Evolutionary conservation across 2,888 invertebrate genomes (phyloP), one percentile per base, ranked within the genome.

Genomic region (Idaea dimidiata): DNA sequence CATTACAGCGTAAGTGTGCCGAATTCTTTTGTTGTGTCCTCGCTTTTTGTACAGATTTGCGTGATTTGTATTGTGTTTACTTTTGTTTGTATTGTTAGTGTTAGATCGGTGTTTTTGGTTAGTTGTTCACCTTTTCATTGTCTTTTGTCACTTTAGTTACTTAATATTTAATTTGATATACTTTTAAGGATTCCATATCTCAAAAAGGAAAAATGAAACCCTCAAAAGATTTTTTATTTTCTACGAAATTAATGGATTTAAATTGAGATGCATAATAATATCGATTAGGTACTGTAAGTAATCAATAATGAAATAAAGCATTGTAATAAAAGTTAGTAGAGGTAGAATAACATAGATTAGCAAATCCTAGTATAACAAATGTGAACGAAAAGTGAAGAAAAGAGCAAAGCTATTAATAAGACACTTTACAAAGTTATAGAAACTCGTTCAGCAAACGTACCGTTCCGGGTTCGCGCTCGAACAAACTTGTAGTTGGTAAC

Each of bases 1-100:
- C 89, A 90, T 91, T 91, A 90, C 86, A 80, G 83, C 86, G 88
- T 90, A 91, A 91, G 90, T 91, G 89, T 89, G 89, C 87, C 88
- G 89, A 89, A 89, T 90, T 89, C 89, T 90, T 90, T 89, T 89
- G 88, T 88, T 87, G 82, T 86, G 82, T 81, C 81, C 79, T 78
- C 79, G 83, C 79, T 87, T 87, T 87, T 86, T 86, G 82, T 84
- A 81, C 84, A 85, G 86, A 87, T 88, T 86, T 85, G 81, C 72
- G 77, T 83, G 83, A 86, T 85, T 87, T 86, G 81, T 83, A 82
- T 84, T 81, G 80, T 79, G 79, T 83, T 81, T 82, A 81, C 81
- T 80, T 77, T 72, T 77, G 77, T 75, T 72, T 72, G 72, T 73
- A 71, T 72, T 72, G 70, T 72, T 79, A 43, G 43, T 43, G 43